A percentile compares a stretch with the other conserved stretches of the same genome.
These are phyloP conservation scores for Perccottus glenii DNA, from an alignment of 2,113 vertebrate genomes.

Conservation along the genomic window DNA sequence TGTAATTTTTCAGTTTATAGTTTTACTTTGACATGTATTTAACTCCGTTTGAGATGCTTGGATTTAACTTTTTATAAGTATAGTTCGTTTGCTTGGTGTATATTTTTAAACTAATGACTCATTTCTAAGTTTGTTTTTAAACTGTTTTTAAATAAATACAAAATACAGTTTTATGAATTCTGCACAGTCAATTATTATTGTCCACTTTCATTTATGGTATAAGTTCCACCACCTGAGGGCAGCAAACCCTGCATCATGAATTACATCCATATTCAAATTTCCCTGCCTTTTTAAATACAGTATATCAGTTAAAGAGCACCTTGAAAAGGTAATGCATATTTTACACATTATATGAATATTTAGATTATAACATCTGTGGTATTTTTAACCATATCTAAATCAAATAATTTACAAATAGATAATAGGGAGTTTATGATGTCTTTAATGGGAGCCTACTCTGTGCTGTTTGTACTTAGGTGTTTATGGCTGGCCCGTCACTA, in stretches of 20 bases:
- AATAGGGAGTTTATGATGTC: neutral
- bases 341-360: no score
- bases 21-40: neutral
- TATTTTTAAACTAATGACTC: conserved; percentile 23
- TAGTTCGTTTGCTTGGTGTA: conserved; percentile 17
- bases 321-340: no score
- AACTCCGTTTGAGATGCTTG: conserved; percentile 45
- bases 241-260: conserved; percentile 27
- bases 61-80: neutral
- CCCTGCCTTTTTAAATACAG: neutral
- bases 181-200: no score
- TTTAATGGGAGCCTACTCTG: neutral
- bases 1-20: neutral
- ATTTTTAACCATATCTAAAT: no score
- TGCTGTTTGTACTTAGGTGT: neutral
- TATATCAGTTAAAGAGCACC: no score
- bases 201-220: no score
- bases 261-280: neutral
- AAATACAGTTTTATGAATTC: conserved; percentile 12
- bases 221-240: conserved; percentile 55
- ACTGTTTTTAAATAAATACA: conserved; percentile 41
- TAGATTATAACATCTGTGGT: no score
- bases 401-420: neutral
- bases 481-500: conserved; percentile 7
- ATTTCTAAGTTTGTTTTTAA: conserved; percentile 23